Base-by-base conservation (phyloP, 2,113 vertebrate genomes). In the Syrrhaptes paradoxus region DNA sequence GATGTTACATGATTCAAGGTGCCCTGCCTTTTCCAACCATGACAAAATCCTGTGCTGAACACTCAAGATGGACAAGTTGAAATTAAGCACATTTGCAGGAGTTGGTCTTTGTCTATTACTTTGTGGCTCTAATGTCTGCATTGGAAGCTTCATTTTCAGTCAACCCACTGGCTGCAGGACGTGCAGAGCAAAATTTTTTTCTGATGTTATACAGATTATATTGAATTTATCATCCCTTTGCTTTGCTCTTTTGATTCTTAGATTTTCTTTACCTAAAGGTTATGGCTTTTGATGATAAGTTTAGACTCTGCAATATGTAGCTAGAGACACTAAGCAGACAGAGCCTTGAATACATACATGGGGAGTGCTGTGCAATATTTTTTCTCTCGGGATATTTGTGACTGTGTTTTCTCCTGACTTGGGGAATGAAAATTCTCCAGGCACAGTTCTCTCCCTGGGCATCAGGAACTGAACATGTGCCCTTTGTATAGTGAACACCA, bases 1-100 rank as follows among this genome's bases (percentile, higher is more conserved):
- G 1, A 4, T 29, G 1, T 11, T n/a, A 28, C 17, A 7, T 1
- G 4, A 2, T 41, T 81, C 32, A 25, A 19, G n/a, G 22, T 20
- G 17, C 24, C 2, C 29, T 48, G 26, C 34, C 13, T 57, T 34
- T 58, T 25, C 68, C 24, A 22, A 71, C 75, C 5, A 10, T 28
- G 29, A 36, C 59, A 31, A 13, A 55, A 52, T 34, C 7, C 24
- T 41, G 13, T 61, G 61, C 61, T 24, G 34, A 41, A 20, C 8
- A 4, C 73, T 67, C 77, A 59, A 48, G 34, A 34, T 19, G 28
- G 32, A 45, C 24, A 52, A 58, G 38, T 8, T n/a, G 55, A 74
- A 91, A 20, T 1, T 1, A 28, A 79, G 18, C 9, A 46, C 5
- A 1, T 71, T 82, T 72, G 2, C 38, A 25, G 68, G 49, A 28